Evolutionary conservation across 2,888 invertebrate genomes (phyloP).

Genomic region (Caprella mutica): DNA sequence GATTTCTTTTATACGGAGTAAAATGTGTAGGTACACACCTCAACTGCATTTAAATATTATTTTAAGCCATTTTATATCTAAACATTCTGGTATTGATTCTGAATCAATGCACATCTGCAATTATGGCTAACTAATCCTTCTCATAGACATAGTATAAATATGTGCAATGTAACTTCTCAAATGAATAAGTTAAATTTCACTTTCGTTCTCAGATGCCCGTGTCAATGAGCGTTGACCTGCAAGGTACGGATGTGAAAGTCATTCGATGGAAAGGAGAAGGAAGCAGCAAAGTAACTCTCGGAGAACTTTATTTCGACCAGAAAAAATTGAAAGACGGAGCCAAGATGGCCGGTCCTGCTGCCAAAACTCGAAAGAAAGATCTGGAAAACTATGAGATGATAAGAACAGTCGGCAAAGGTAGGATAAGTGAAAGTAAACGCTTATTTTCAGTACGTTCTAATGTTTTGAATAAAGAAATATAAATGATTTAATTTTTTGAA

Average conservation of each 20-base stretch:
- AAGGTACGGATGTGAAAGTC: constrained; percentile 35
- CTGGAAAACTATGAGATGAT: constrained; percentile 48
- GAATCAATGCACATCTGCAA: too few species aligned
- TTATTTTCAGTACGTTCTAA: background rate
- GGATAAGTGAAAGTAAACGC: constrained; percentile 39
- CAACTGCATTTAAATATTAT: too few species aligned
- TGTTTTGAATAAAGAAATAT: background rate
- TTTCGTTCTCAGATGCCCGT: constrained; percentile 36
- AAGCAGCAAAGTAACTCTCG: constrained; percentile 29
- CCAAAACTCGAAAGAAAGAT: constrained; percentile 27
- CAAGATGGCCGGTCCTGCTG: constrained; percentile 33
- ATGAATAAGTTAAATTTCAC: background rate
- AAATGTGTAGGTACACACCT: too few species aligned
- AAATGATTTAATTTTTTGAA: constrained; percentile 7
- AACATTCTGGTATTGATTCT: too few species aligned
- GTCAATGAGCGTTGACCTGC: constrained; percentile 35
- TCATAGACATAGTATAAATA: too few species aligned
- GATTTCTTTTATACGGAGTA: too few species aligned
- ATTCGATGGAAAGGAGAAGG: constrained; percentile 11
- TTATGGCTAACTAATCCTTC: too few species aligned
- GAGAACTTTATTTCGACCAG: constrained; percentile 37
- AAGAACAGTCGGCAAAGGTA: constrained; percentile 49
- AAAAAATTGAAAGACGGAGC: constrained; percentile 35
- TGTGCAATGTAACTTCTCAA: background rate
- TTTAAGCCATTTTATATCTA: too few species aligned